phyloP scores from a whole-genome alignment of 2,888 invertebrate genomes.

The Cacoxenus indagator region DNA sequence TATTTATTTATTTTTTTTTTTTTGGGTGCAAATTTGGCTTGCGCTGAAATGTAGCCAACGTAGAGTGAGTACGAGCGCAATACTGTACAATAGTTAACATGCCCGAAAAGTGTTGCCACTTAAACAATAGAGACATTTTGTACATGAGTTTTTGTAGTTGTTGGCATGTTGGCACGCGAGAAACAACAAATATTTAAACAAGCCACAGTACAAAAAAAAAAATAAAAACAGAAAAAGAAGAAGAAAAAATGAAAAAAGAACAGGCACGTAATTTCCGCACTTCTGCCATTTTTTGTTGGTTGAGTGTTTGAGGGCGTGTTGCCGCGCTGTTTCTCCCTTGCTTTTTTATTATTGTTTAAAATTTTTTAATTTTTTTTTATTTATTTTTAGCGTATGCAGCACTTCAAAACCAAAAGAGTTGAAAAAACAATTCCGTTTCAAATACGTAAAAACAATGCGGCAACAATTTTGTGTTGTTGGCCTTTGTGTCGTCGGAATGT shows the following conservation, averaged over 20 bases:
- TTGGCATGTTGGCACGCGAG: neutral
- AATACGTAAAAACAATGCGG: conserved; percentile 7
- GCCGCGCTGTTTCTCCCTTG: neutral
- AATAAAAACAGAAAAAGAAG: neutral
- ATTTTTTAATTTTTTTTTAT: neutral
- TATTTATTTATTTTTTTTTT: neutral
- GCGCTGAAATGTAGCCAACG: neutral
- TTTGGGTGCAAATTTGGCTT: neutral
- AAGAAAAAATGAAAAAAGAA: neutral
- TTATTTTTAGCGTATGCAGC: neutral
- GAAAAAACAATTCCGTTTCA: conserved; percentile 5
- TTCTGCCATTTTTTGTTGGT: neutral
- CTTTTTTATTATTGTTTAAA: neutral
- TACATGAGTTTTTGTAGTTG: neutral
- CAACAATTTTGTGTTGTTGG: conserved; percentile 17
- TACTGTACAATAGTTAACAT: neutral
- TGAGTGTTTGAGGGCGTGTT: neutral
- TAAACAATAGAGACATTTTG: conserved; percentile 17
- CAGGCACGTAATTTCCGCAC: neutral
- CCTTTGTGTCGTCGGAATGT: neutral
- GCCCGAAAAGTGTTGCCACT: conserved; percentile 13
- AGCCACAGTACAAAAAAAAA: neutral
- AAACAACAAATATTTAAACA: neutral
- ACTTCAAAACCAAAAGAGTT: no score
- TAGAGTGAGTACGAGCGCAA: neutral